Evolutionary conservation across 2,888 invertebrate genomes (phyloP), one percentile per base, ranked within the genome.

Genomic region (Zaprionus bogoriensis): DNA sequence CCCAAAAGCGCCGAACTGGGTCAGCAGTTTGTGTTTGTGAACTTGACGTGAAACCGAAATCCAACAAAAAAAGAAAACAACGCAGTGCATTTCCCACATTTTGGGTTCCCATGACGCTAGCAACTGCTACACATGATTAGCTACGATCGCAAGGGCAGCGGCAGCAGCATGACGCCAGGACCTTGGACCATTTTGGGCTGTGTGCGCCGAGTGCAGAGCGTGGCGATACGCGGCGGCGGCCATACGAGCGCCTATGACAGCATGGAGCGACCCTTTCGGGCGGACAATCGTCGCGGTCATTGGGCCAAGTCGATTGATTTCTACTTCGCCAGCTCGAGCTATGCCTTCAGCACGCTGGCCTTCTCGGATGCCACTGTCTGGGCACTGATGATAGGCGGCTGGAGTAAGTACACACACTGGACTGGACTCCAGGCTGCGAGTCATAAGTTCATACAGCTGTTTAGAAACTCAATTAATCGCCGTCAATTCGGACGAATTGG

Each of bases 301-400:
- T 96, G 96, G 96, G 93, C 93, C 50, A 94, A 92, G 71, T 94
- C 95, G 90, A 91, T 93, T 44, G 96, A 97, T 89, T 97, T 96
- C 89, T 92, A 96, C 53, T 92, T 96, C 65, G 95, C 95, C 58
- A 96, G 95, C 87, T 93, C 96, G 48, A 96, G 96, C n/a, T 96
- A 96, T 80, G 95, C 96, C 19, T 96, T 97, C 59, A 96, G 96
- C 38, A 94, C 96, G 59, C 95, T 96, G 66, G 95, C 95, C 87
- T 94, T 97, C 45, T 95, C 95, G 93, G 92, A 96, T 77, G 95
- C 96, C 89, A 95, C 87, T 1, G 86, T 89, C 50, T 89, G 80
- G 67, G 89, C 82, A 2, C 62, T 89, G n/a, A 65, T 87, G 17
- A 70, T 83, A 10, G 87, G 88, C 32, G 90, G 90, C 60, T 80